Evolutionary conservation across 2,113 vertebrate species (phyloP).

Genomic region (Antechinus stuartii): DNA sequence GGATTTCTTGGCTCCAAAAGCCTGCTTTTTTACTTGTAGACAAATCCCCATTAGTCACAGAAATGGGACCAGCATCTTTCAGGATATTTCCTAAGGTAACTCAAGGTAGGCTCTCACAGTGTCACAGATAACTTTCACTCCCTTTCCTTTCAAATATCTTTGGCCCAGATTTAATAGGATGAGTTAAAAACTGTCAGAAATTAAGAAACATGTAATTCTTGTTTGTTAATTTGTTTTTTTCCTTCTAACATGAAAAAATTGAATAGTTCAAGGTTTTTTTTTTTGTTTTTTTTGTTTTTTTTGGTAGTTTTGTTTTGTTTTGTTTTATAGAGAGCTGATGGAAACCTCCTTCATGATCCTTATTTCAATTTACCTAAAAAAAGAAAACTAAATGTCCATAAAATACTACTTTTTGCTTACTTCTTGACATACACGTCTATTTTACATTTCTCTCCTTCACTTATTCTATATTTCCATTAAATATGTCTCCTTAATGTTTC

Average conservation of each 20-base stretch:
- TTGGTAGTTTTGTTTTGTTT: neutral
- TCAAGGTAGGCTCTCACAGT: neutral
- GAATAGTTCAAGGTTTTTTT: neutral
- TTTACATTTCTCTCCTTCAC: neutral
- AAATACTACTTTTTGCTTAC: neutral
- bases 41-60: constrained; percentile 44
- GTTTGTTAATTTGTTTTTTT: neutral
- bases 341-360: neutral
- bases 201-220: neutral
- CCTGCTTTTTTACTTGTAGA: constrained; percentile 55
- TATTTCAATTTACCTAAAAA: neutral
- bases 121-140: neutral
- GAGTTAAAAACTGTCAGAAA: neutral
- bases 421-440: neutral
- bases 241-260: neutral
- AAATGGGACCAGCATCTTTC: constrained; percentile 57
- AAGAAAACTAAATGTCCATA: neutral
- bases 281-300: neutral
- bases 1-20: constrained; percentile 59
- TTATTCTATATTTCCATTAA: neutral
- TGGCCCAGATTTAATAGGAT: neutral
- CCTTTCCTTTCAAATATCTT: neutral
- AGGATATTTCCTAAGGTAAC: constrained; percentile 24
- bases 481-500: neutral
- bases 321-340: neutral